Evolutionary conservation across 2,797 vertebrate species (phyloP), one percentile per base, ranked within the genome.

Genomic region (Gymnodraco acuticeps): DNA sequence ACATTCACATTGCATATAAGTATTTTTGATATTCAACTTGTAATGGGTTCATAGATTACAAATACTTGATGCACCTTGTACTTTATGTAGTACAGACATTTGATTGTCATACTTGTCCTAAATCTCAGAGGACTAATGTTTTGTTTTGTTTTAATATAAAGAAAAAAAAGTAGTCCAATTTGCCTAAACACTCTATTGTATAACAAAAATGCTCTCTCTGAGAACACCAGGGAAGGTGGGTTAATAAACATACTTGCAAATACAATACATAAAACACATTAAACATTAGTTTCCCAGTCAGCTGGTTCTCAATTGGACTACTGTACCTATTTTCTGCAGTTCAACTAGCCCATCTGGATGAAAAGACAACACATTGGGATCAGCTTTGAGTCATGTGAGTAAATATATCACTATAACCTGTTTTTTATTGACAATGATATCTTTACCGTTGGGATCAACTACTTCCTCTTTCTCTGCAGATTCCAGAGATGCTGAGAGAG

Each of bases 241-340:
- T 17, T 13, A 38, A 61, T 5, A 48, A 33, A 38, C 41, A 58
- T 17, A 53, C 31, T 20, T 55, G 1, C 62, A 43, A 17, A 20
- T 23, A 20, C 48, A 53, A 45, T 19, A 11, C 16, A 50, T 3
- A 2, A 38, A 17, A 16, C 2, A 54, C 7, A n/a, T 14, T 0
- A 12, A 38, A 62, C 19, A 42, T 41, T 5, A 3, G 0, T 46
- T 61, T 60, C 4, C 62, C 10, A 64, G 2, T 14, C 27, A 12
- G 2, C 10, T 58, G 31, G 10, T n/a, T 60, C 12, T 38, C 41
- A 12, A 10, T 2, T 45, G 4, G n/a, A 64, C 14, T 5, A 59
- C 27, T 12, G 19, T 87, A 94, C 93, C 93, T 92, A 77, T 92
- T 82, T 93, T 92, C 81, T 87, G 84, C 62, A 94, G 85, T 38